Percentiles rank a stretch among this genome's conserved stretches.
These are phyloP conservation scores for Saguinus imperator DNA, from an alignment of 2,113 vertebrate genomes.

Conservation along the genomic window DNA sequence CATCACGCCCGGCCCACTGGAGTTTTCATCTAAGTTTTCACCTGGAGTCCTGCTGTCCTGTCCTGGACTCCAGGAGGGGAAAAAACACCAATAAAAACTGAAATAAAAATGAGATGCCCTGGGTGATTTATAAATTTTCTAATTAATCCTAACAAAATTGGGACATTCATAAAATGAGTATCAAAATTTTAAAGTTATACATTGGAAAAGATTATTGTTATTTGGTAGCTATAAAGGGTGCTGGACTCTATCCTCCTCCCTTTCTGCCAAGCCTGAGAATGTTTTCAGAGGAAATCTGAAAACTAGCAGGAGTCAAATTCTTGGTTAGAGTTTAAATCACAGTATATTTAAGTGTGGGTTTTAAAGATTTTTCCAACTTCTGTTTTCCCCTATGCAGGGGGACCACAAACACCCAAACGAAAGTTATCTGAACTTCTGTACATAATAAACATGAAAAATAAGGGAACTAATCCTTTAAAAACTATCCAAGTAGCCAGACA, in stretches of 20 bases:
- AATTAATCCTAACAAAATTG: constrained; percentile 14
- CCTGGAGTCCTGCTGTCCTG: not conserved
- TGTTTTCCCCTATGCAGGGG: not conserved
- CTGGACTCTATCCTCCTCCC: not conserved
- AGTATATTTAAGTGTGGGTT: not conserved
- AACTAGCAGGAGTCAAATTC: not conserved
- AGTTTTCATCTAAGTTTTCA: too few species aligned
- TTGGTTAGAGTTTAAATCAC: not conserved
- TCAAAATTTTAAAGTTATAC: constrained; percentile 5
- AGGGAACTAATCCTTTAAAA: not conserved
- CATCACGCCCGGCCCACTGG: too few species aligned
- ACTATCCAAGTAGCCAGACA: not conserved
- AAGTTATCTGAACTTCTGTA: not conserved
- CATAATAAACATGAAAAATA: not conserved
- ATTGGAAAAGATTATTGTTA: not conserved
- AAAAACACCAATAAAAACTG: not conserved
- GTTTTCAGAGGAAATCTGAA: not conserved
- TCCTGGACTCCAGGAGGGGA: not conserved
- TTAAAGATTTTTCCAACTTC: not conserved
- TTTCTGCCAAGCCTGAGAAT: not conserved
- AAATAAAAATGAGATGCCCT: not conserved
- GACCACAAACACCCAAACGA: not conserved
- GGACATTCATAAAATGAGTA: not conserved
- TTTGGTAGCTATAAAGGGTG: not conserved
- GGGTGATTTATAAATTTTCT: constrained; percentile 11